phyloP scores from a whole-genome alignment of 2,113 vertebrate species.

The Urocitellus parryii region DNA sequence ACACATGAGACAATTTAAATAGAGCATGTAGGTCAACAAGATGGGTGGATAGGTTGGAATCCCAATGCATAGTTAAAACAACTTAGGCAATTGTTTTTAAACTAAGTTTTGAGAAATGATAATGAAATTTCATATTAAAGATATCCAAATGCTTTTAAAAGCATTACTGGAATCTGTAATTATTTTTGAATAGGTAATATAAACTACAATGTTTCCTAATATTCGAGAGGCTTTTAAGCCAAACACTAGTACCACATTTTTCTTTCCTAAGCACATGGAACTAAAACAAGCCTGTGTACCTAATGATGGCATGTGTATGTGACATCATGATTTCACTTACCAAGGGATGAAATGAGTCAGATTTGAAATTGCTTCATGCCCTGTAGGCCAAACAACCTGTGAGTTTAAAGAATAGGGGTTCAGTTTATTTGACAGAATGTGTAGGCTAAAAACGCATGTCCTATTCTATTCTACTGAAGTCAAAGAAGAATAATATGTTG shows the following conservation, averaged over 20 bases:
- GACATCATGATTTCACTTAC: slow-evolving; percentile 28
- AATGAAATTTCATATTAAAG: background rate
- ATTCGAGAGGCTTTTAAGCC: slow-evolving; percentile 14
- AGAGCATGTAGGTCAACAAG: background rate
- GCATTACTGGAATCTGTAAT: slow-evolving; percentile 26
- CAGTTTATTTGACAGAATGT: background rate
- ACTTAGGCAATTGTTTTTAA: slow-evolving; percentile 56
- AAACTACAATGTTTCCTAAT: slow-evolving; percentile 55
- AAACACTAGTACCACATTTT: background rate
- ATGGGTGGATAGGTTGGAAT: background rate
- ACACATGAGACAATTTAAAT: background rate
- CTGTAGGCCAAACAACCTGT: background rate
- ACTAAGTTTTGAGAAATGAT: slow-evolving; percentile 15
- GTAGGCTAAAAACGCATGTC: background rate
- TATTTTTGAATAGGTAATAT: slow-evolving; percentile 57
- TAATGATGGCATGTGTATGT: background rate
- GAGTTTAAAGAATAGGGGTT: background rate
- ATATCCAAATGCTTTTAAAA: background rate
- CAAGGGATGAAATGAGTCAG: background rate
- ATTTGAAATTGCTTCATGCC: background rate
- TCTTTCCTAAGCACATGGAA: slow-evolving; percentile 1
- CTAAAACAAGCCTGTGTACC: background rate
- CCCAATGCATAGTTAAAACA: slow-evolving; percentile 28
- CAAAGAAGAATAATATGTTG: background rate
- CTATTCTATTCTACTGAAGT: background rate